Conservation (phyloP, 2,113 vertebrate species). For the Excalfactoria chinensis region DNA sequence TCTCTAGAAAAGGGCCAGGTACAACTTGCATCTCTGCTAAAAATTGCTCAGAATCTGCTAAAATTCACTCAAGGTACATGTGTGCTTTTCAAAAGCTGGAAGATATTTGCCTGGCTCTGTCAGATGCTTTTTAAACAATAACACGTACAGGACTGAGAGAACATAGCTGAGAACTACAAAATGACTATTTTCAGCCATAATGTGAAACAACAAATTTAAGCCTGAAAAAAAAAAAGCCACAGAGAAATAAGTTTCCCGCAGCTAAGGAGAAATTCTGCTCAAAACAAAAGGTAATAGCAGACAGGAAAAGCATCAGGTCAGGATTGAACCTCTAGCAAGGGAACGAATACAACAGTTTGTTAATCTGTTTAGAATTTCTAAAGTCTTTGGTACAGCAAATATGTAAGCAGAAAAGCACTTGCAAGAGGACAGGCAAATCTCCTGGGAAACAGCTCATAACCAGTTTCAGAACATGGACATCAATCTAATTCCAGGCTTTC, state of each 20-base stretch:
- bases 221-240: background rate
- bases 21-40: background rate
- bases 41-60: background rate
- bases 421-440: background rate
- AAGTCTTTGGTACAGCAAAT: background rate
- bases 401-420: background rate
- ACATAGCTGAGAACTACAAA: background rate
- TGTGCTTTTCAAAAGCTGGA: background rate
- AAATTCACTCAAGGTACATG: background rate
- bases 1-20: background rate
- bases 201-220: background rate
- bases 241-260: background rate
- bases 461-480: background rate
- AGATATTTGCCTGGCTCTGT: background rate
- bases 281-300: background rate
- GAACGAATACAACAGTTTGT: background rate
- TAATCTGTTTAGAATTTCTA: background rate
- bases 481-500: background rate
- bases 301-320: background rate
- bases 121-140: background rate
- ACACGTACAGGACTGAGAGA: background rate
- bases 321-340: background rate
- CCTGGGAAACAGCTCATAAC: background rate
- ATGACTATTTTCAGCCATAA: background rate
- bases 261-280: background rate